Conservation (phyloP, 2,113 vertebrate genomes). For the Ancistrus triradiatus region DNA sequence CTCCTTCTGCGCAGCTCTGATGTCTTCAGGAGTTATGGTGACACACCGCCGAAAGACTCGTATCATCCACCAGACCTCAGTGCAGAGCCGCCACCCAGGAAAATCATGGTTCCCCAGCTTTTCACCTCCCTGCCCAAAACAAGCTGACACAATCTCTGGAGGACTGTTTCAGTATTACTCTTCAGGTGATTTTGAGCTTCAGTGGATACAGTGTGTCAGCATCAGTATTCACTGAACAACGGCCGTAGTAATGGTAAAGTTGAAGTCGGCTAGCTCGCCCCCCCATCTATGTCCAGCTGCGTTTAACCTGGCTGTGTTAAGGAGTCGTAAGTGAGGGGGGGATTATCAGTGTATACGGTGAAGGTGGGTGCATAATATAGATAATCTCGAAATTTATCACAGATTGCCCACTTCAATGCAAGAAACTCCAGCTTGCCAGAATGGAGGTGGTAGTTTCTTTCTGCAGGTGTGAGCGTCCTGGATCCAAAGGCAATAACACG, state of each 20-base stretch:
- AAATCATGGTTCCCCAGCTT: background rate
- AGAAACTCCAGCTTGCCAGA: background rate
- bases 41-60: too few species aligned
- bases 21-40: too few species aligned
- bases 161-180: too few species aligned
- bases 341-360: background rate
- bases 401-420: background rate
- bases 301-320: background rate
- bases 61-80: too few species aligned
- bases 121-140: too few species aligned
- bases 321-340: background rate
- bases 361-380: background rate
- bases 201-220: background rate
- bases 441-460: background rate
- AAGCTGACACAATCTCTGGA: too few species aligned
- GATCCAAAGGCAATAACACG: background rate
- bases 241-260: constrained; percentile 10
- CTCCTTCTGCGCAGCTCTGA: too few species aligned
- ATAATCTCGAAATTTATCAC: background rate
- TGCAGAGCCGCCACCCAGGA: too few species aligned
- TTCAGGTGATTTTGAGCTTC: background rate
- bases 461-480: background rate
- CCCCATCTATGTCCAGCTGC: background rate
- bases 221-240: background rate
- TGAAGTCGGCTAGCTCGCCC: constrained; percentile 1